Percentiles rank a stretch among this genome's conserved stretches.
phyloP scores from a whole-genome alignment of 2,797 vertebrate genomes.

The Pseudochirops cupreus region DNA sequence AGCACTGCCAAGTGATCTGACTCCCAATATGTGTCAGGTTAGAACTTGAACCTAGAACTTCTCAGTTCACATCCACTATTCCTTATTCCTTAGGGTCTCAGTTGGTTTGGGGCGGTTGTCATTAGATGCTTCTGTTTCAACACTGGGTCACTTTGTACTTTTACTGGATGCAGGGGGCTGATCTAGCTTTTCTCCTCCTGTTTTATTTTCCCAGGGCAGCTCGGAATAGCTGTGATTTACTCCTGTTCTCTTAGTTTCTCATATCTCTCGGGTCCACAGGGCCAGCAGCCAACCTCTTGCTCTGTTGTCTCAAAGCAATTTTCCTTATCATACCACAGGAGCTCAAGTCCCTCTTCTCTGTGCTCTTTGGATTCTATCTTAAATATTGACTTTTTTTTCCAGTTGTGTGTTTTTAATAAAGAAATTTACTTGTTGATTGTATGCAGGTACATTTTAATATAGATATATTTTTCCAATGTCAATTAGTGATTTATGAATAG shows the following conservation, averaged over 20 bases:
- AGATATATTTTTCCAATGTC: constrained; percentile 53
- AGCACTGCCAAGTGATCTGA: neutral
- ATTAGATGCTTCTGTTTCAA: constrained; percentile 51
- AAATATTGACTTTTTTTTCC: constrained; percentile 65
- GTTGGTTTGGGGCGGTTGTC: neutral
- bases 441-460: constrained; percentile 47
- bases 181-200: constrained; percentile 44
- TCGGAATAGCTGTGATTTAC: constrained; percentile 70
- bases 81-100: neutral
- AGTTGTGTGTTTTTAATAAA: neutral
- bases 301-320: constrained; percentile 78
- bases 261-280: constrained; percentile 62
- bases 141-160: neutral
- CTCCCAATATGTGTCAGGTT: neutral
- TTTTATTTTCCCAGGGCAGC: constrained; percentile 50
- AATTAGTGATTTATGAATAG: constrained; percentile 56
- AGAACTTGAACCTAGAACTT: neutral
- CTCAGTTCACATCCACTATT: neutral
- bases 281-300: constrained; percentile 47
- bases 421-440: constrained; percentile 17
- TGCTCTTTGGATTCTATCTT: constrained; percentile 70
- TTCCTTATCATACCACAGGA: constrained; percentile 77
- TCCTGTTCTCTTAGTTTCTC: constrained; percentile 61
- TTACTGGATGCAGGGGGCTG: constrained; percentile 37
- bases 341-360: constrained; percentile 2